These are phyloP conservation scores for Mythimna impura DNA, from an alignment of 2,888 invertebrate species.

Conservation along the genomic window DNA sequence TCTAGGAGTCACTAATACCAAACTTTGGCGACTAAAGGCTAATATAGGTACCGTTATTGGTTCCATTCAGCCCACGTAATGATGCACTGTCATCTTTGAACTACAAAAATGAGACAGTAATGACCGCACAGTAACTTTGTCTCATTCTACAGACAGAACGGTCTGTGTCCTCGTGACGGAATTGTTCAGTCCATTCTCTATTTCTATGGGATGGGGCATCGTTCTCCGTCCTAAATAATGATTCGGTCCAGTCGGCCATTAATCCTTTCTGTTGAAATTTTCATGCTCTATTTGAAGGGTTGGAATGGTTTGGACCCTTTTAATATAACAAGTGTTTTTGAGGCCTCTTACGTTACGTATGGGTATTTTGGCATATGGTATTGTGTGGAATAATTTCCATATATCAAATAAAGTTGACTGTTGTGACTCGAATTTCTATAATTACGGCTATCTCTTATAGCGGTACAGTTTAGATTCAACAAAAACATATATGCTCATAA, in stretches of 20 bases:
- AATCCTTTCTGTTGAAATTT: conserved; percentile 78
- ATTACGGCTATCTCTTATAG: neutral
- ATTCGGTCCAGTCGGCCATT: conserved; percentile 73
- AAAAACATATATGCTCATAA: neutral
- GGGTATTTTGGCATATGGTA: conserved; percentile 47
- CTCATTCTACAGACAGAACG: neutral
- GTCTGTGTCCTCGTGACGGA: neutral
- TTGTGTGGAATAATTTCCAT: conserved; percentile 26
- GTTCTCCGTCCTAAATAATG: conserved; percentile 69
- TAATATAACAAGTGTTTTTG: conserved; percentile 66
- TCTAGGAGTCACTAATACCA: no score
- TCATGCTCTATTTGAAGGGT: conserved; percentile 78
- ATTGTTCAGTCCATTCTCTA: conserved; percentile 3
- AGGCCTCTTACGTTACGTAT: conserved; percentile 42
- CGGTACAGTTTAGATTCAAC: no score
- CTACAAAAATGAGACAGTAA: neutral
- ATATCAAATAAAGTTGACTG: conserved; percentile 12
- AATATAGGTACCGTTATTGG: no score
- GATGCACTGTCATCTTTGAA: neutral
- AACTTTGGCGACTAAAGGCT: no score
- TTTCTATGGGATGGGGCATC: conserved; percentile 37
- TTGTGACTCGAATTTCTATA: neutral
- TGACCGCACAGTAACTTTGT: neutral
- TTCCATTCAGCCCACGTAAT: no score
- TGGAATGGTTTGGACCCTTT: conserved; percentile 71